These are phyloP conservation scores for Pagrus major DNA, from an alignment of 2,113 vertebrate species.

Conservation along the genomic window DNA sequence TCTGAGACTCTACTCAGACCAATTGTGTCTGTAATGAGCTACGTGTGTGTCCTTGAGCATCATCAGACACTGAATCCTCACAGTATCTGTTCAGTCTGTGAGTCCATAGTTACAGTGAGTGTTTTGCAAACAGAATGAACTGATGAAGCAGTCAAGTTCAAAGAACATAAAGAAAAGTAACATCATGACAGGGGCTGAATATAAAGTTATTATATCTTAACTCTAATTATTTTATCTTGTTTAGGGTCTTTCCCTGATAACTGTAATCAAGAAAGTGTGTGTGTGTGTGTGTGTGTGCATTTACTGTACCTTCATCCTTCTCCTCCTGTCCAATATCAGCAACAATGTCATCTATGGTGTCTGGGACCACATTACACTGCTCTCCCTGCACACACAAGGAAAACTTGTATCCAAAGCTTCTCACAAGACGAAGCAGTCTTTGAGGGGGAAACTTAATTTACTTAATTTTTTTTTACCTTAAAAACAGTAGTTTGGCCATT, in stretches of 20 bases:
- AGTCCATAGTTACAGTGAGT: not conserved
- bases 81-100: not conserved
- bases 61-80: not conserved
- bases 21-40: slow-evolving; percentile 33
- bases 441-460: not conserved
- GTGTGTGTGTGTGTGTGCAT: not conserved
- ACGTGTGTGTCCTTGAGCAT: slow-evolving; percentile 30
- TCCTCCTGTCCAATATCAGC: slow-evolving; percentile 94
- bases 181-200: slow-evolving; percentile 14
- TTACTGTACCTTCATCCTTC: slow-evolving; percentile 91
- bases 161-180: slow-evolving; percentile 22
- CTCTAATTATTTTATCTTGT: slow-evolving; percentile 19
- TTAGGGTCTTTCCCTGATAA: not conserved
- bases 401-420: not conserved
- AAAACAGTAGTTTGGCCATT: not conserved
- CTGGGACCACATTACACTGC: slow-evolving; percentile 94
- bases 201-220: no score
- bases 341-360: slow-evolving; percentile 96
- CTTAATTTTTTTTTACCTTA: accelerated
- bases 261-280: slow-evolving; percentile 1
- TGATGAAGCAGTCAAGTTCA: slow-evolving; percentile 2
- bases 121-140: slow-evolving; percentile 26
- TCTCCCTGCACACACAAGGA: slow-evolving; percentile 88
- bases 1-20: slow-evolving; percentile 13
- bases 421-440: not conserved